Evolutionary conservation across 2,888 invertebrate species (phyloP).

Genomic region (Metacarcinus magister): DNA sequence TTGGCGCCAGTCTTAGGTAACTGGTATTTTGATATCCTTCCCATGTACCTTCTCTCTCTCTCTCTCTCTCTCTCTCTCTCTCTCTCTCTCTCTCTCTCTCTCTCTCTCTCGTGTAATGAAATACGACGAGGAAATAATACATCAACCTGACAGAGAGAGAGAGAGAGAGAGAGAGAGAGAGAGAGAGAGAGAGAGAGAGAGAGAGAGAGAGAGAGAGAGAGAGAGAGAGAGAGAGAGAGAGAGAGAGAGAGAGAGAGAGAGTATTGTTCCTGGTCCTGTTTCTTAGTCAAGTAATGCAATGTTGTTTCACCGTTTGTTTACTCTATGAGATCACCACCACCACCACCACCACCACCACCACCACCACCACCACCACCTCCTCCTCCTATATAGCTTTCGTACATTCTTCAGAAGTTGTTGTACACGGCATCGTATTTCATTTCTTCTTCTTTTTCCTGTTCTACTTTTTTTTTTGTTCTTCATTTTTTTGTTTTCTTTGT

Average conservation of each 20-base stretch:
- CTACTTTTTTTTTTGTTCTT: neutral
- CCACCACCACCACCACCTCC: neutral
- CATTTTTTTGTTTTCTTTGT: neutral
- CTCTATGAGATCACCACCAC: neutral
- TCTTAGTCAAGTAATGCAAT: neutral
- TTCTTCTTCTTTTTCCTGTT: neutral
- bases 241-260: neutral
- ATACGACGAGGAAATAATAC: neutral
- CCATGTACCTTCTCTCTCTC: neutral
- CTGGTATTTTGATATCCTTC: neutral
- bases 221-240: neutral
- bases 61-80: constrained; percentile 31
- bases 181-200: constrained; percentile 19
- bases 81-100: constrained; percentile 16
- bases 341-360: constrained; percentile 33
- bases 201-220: neutral
- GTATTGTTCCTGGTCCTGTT: neutral
- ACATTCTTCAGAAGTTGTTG: neutral
- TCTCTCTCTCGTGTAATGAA: neutral
- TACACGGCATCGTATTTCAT: neutral
- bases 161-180: constrained; percentile 26
- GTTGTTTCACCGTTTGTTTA: neutral
- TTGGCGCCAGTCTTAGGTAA: constrained; percentile 31
- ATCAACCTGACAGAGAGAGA: no score
- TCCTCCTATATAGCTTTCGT: no score